Percentiles rank a stretch among this genome's conserved stretches.
phyloP scores from a whole-genome alignment of 2,113 vertebrate species.

The Amphiprion ocellaris region DNA sequence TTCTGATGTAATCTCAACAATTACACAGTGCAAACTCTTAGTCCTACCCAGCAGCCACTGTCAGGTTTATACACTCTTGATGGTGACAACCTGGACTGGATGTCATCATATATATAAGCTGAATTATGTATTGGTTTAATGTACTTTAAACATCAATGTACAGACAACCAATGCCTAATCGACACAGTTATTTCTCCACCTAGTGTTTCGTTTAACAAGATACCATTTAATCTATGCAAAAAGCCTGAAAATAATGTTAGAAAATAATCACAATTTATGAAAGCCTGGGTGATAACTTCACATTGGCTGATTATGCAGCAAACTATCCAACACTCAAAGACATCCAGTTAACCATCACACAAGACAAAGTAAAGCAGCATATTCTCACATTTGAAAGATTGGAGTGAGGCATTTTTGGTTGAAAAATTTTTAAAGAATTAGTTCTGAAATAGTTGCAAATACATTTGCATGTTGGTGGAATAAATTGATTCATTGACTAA shows the following conservation, averaged over 20 bases:
- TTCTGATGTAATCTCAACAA: constrained; percentile 19
- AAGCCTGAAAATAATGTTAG: too few relatives aligned
- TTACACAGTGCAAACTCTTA: not conserved
- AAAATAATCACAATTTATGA: too few relatives aligned
- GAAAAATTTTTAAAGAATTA: not conserved
- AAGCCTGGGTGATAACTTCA: too few relatives aligned
- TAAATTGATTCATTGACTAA: too few relatives aligned
- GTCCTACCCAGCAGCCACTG: not conserved
- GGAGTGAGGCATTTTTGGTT: not conserved
- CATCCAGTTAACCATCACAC: too few relatives aligned
- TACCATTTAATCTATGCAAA: too few relatives aligned
- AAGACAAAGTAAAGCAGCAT: constrained; percentile 3
- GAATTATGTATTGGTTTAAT: not conserved
- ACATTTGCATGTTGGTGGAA: too few relatives aligned
- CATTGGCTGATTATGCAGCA: not conserved
- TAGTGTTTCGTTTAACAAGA: too few relatives aligned
- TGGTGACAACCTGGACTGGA: not conserved
- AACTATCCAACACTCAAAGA: not conserved
- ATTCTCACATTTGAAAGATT: constrained; percentile 5
- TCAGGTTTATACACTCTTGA: not conserved
- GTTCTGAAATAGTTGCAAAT: not conserved
- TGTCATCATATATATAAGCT: not conserved
- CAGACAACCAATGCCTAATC: too few relatives aligned
- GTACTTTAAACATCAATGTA: not conserved
- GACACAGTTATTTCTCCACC: not conserved